A percentile compares a stretch with the other conserved stretches of the same genome.
phyloP scores from a whole-genome alignment of 1,140 invertebrate species.

The Dermatophagoides farinae region DNA sequence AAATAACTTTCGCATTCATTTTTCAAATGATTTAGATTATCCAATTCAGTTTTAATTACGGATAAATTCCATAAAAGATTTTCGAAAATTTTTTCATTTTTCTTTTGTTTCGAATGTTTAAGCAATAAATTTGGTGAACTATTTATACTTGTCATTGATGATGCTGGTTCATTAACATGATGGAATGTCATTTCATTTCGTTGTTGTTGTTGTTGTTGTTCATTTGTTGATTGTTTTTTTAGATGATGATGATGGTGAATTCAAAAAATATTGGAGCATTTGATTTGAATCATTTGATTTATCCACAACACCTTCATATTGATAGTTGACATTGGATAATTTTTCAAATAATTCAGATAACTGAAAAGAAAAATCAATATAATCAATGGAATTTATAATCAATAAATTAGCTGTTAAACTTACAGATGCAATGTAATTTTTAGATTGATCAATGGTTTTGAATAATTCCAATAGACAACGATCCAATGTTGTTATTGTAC shows the following conservation, averaged over 20 bases:
- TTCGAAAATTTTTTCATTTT: slow-evolving; percentile 19
- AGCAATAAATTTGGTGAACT: too few species aligned
- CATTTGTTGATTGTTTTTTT: background rate
- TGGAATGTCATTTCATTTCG: background rate
- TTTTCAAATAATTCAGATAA: slow-evolving; percentile 14
- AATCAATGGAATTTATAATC: background rate
- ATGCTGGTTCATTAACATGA: background rate
- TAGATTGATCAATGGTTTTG: slow-evolving; percentile 24
- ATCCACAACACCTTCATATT: background rate
- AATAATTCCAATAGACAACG: slow-evolving; percentile 24
- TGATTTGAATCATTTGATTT: too few species aligned
- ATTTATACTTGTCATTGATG: background rate
- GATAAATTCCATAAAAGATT: slow-evolving; percentile 21
- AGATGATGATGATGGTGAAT: too few species aligned
- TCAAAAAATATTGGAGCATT: too few species aligned
- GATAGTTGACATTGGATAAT: slow-evolving; percentile 12
- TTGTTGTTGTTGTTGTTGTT: background rate
- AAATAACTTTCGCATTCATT: slow-evolving; percentile 17
- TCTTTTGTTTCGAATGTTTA: background rate
- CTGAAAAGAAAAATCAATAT: slow-evolving; percentile 10
- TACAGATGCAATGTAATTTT: slow-evolving; percentile 25
- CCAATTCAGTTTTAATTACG: slow-evolving; percentile 18
- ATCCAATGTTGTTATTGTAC: slow-evolving; percentile 5
- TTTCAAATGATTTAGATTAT: slow-evolving; percentile 14
- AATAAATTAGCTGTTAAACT: slow-evolving; percentile 9